Conservation (phyloP, 2,888 invertebrate species). For the Volucella inflata region DNA sequence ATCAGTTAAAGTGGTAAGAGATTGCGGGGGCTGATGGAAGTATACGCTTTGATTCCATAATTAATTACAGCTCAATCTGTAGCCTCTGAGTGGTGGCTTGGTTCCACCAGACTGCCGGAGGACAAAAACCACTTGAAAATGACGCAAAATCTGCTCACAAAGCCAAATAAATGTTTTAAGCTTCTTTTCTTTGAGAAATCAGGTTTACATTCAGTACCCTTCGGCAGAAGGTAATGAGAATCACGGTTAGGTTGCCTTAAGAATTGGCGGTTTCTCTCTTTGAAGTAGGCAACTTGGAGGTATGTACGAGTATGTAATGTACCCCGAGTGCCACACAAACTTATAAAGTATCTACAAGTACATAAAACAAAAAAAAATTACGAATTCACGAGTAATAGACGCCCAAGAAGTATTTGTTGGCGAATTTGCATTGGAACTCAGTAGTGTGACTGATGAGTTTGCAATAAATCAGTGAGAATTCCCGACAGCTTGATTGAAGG, state of each 20-base stretch:
- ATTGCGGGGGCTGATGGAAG: conserved; percentile 19
- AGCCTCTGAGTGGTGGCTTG: conserved; percentile 27
- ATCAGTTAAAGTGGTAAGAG: neutral
- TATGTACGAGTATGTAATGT: neutral
- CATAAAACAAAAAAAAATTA: neutral
- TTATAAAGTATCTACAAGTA: neutral
- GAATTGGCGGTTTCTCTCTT: conserved; percentile 31
- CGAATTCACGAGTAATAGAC: neutral
- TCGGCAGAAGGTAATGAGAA: neutral
- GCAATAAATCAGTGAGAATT: too few relatives aligned
- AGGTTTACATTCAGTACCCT: conserved; percentile 6
- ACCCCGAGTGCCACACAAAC: neutral
- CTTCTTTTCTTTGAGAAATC: conserved; percentile 13
- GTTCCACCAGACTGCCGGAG: conserved; percentile 57
- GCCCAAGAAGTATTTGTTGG: neutral
- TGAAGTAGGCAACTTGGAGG: conserved; percentile 7
- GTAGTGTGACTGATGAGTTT: too few relatives aligned
- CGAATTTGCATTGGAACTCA: too few relatives aligned
- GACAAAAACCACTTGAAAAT: conserved; percentile 29
- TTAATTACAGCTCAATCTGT: conserved; percentile 62
- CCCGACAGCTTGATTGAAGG: too few relatives aligned
- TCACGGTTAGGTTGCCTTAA: neutral
- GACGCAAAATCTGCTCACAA: neutral
- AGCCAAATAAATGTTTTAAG: conserved; percentile 16
- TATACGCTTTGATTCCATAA: conserved; percentile 51